Evolutionary conservation across 2,113 vertebrate genomes (phyloP), one percentile per base, ranked within the genome.

Genomic region (Sardina pilchardus): DNA sequence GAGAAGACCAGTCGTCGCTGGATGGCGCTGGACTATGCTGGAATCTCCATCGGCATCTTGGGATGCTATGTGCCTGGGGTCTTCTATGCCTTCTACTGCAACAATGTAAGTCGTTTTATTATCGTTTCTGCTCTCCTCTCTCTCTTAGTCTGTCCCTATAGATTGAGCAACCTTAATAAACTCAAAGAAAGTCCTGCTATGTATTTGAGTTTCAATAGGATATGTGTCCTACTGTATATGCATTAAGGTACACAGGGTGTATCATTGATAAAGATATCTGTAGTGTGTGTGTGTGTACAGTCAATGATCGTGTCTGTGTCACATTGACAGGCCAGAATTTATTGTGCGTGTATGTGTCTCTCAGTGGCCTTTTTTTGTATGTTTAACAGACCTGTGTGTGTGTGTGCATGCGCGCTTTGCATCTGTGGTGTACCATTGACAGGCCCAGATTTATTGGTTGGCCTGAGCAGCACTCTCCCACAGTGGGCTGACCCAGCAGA

Each of bases 71-170:
- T 99, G 19, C 97, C 97, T 0, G 98, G 97, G 45, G 96, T 99
- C 36, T 99, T 99, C 94, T 99, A 99, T 80, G 97, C 97, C 1
- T 99, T 98, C 93, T 99, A 99, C 87, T 99, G 98, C 91, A 97
- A 97, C 84, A 97, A 97, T 0, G 98, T 99, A 90, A 95, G 97
- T n/a, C n/a, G n/a, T 96, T 50, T 44, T 2, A 30, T 21, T 45
- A 17, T 26, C 59, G 4, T 24, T 24, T 59, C 53, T 59, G 16
- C 53, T 14, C 45, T 14, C 39, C 39, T 4, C 39, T 4, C 39
- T 42, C 39, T 42, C 39, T 42, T 2, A 42, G 39, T 47, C 8
- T 47, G 9, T 47, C 6, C 45, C 45, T 47, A 7, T 10, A 47
- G 45, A 16, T 12, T 50, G 48, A 50, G 48, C 48, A 50, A 3